Percentiles rank a stretch among this genome's conserved stretches.
phyloP scores from a whole-genome alignment of 2,888 invertebrate genomes.

The Poecilobothrus nobilitatus region DNA sequence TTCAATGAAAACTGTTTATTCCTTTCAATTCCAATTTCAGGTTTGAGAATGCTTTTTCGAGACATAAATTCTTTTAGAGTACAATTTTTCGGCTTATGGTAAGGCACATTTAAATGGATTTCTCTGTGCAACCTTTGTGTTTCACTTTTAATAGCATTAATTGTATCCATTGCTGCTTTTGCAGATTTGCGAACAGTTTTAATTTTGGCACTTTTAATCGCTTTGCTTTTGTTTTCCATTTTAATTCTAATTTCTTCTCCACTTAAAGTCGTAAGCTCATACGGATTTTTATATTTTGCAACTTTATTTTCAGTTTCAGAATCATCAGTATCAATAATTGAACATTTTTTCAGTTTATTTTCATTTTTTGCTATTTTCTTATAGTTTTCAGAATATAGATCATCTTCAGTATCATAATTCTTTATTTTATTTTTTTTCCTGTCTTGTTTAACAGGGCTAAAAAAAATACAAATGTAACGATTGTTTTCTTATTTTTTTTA shows the following conservation, averaged over 20 bases:
- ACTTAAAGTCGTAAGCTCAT: constrained; percentile 11
- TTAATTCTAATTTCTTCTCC: constrained; percentile 2
- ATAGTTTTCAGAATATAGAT: constrained; percentile 2
- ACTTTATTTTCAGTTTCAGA: neutral
- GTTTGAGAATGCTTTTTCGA: constrained; percentile 31
- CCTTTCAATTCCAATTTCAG: constrained; percentile 26
- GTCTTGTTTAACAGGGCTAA: neutral
- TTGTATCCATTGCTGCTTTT: constrained; percentile 59
- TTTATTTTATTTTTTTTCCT: constrained; percentile 15
- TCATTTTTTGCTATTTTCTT: neutral
- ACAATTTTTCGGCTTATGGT: constrained; percentile 74
- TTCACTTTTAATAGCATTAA: constrained; percentile 72
- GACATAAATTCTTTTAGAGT: constrained; percentile 70
- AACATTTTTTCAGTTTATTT: neutral
- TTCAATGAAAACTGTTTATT: constrained; percentile 44
- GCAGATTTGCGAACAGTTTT: constrained; percentile 51
- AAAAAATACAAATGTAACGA: no score
- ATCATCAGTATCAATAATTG: neutral
- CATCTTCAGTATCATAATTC: constrained; percentile 10
- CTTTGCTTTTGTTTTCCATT: neutral
- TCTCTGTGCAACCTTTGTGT: constrained; percentile 74
- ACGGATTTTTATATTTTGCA: neutral
- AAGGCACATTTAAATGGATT: constrained; percentile 67
- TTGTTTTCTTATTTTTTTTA: no score
- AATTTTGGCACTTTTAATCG: constrained; percentile 5